These are phyloP conservation scores for Chionoecetes opilio DNA, from an alignment of 1,140 invertebrate genomes.

Conservation along the genomic window DNA sequence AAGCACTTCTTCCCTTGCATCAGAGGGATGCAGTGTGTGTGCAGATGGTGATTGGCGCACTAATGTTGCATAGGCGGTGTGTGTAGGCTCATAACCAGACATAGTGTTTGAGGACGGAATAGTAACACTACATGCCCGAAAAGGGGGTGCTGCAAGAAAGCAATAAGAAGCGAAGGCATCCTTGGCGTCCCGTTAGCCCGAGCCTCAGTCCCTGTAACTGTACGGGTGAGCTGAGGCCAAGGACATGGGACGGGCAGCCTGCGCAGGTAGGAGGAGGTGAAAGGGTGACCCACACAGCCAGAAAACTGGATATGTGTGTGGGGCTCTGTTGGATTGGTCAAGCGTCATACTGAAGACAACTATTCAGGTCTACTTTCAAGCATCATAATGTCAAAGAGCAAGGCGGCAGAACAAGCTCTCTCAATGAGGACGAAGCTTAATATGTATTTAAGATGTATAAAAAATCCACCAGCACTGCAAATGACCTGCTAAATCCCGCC, in stretches of 20 bases:
- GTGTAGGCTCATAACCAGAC: neutral
- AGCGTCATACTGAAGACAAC: neutral
- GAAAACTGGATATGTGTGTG: conserved; percentile 38
- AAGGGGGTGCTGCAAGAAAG: neutral
- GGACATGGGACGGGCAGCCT: conserved; percentile 39
- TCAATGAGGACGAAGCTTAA: neutral
- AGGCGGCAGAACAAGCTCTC: neutral
- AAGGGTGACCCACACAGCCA: conserved; percentile 58
- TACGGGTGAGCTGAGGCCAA: conserved; percentile 66
- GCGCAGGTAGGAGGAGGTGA: conserved; percentile 48
- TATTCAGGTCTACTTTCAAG: neutral
- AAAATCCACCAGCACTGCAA: neutral
- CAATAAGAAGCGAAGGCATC: neutral
- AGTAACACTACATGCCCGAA: neutral
- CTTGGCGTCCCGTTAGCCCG: conserved; percentile 45
- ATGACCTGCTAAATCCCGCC: neutral
- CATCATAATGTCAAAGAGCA: conserved; percentile 37
- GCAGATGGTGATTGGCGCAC: neutral
- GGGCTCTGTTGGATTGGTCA: conserved; percentile 23
- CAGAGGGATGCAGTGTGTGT: neutral
- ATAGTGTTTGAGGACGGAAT: neutral
- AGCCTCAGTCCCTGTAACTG: conserved; percentile 64
- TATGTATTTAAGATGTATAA: neutral
- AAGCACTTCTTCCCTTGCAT: neutral
- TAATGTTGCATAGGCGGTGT: neutral